Percentiles rank a stretch among this genome's conserved stretches.
Conservation (phyloP, 2,888 invertebrate species). For the Margaritifera margaritifera region DNA sequence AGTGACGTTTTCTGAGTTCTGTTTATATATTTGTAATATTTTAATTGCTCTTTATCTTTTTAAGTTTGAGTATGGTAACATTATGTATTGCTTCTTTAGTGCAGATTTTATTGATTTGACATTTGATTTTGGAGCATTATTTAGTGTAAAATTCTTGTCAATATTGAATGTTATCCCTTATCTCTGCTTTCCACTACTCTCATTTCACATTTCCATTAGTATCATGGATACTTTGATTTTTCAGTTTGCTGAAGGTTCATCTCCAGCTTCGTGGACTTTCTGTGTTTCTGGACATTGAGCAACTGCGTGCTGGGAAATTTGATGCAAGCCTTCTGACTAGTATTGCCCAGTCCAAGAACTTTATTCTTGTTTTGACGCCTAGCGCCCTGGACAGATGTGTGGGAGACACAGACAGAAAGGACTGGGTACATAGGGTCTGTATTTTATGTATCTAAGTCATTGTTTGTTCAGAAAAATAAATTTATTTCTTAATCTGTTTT, state of each 20-base stretch:
- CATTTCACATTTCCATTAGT: background rate
- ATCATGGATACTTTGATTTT: constrained; percentile 7
- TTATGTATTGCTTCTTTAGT: too few relatives aligned
- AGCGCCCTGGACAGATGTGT: constrained; percentile 95
- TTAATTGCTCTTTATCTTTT: too few relatives aligned
- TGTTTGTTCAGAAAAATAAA: too few relatives aligned
- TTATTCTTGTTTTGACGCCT: constrained; percentile 95
- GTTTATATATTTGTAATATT: too few relatives aligned
- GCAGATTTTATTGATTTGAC: too few relatives aligned
- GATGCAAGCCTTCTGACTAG: constrained; percentile 97
- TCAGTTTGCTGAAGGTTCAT: constrained; percentile 88
- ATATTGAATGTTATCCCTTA: too few relatives aligned
- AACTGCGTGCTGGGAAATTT: constrained; percentile 98
- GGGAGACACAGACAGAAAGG: constrained; percentile 94
- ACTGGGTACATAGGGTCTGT: constrained; percentile 98
- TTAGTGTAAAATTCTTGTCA: too few relatives aligned
- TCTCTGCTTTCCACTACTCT: too few relatives aligned
- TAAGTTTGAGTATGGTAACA: too few relatives aligned
- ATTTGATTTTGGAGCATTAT: too few relatives aligned
- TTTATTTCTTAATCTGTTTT: too few relatives aligned
- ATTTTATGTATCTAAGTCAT: background rate
- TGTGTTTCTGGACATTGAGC: constrained; percentile 98
- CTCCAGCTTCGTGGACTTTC: constrained; percentile 95
- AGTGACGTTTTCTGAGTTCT: too few relatives aligned
- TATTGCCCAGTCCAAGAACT: constrained; percentile 96